These are phyloP conservation scores for Drosophila melanosoma DNA, from an alignment of 2,888 invertebrate genomes.

Conservation along the genomic window DNA sequence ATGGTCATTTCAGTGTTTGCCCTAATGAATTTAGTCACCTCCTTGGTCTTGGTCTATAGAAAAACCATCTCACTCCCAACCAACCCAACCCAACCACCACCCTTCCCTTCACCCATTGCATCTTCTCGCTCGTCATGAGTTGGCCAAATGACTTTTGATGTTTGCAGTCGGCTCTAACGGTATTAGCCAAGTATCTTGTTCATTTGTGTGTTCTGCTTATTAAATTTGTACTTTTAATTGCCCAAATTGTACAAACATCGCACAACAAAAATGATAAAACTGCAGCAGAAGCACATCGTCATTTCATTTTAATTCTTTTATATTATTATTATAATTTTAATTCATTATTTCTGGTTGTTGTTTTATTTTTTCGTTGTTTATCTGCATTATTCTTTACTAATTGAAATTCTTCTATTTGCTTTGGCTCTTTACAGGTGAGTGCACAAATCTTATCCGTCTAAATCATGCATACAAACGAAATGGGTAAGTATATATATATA, in stretches of 20 bases:
- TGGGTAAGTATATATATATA: slow-evolving; percentile 31
- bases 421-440: slow-evolving; percentile 70
- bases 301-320: slow-evolving; percentile 32
- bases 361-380: slow-evolving; percentile 2
- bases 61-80: background rate
- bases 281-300: slow-evolving; percentile 24
- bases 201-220: slow-evolving; percentile 49
- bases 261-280: slow-evolving; percentile 2
- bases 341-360: background rate
- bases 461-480: background rate
- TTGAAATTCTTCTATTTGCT: slow-evolving; percentile 41
- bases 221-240: slow-evolving; percentile 69
- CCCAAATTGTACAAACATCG: slow-evolving; percentile 44
- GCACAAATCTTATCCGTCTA: background rate
- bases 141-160: slow-evolving; percentile 41
- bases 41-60: slow-evolving; percentile 13
- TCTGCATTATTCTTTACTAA: slow-evolving; percentile 45
- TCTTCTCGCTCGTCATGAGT: background rate
- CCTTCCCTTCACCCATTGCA: background rate
- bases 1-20: slow-evolving; percentile 63
- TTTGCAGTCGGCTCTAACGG: slow-evolving; percentile 33
- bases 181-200: slow-evolving; percentile 6
- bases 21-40: slow-evolving; percentile 62
- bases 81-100: background rate
- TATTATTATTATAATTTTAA: background rate